A percentile compares a stretch with the other conserved stretches of the same genome.
These are phyloP conservation scores for Drosophila formosana DNA, from an alignment of 2,888 invertebrate species.

Conservation along the genomic window DNA sequence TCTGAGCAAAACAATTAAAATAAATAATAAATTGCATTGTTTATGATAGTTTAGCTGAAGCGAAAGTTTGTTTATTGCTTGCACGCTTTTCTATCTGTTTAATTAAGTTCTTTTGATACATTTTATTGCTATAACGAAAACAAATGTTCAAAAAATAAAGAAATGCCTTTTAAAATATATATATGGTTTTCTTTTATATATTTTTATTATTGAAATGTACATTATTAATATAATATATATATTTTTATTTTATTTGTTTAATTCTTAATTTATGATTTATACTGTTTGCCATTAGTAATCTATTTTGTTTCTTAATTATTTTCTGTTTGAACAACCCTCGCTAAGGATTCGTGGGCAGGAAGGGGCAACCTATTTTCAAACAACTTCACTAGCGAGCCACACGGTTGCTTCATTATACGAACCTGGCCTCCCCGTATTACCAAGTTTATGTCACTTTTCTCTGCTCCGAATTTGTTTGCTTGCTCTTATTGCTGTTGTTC, in stretches of 20 bases:
- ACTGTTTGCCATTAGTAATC: neutral
- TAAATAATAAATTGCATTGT: conserved; percentile 6
- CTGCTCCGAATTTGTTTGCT: conserved; percentile 39
- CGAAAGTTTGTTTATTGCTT: neutral
- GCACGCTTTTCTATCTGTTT: neutral
- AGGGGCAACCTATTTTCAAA: conserved; percentile 31
- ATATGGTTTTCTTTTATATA: neutral
- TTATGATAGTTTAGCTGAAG: neutral
- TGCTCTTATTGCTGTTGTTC: conserved; percentile 9
- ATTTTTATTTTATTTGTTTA: neutral
- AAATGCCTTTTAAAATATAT: too few species aligned
- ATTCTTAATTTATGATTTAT: too few species aligned
- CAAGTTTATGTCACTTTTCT: conserved; percentile 64
- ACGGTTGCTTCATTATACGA: conserved; percentile 59
- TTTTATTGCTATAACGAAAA: too few species aligned
- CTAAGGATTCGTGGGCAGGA: conserved; percentile 2
- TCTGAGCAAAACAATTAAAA: neutral
- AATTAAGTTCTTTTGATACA: too few species aligned
- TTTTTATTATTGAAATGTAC: neutral
- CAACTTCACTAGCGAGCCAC: conserved; percentile 27
- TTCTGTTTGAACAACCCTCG: conserved; percentile 33
- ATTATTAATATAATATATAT: too few species aligned
- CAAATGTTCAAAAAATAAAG: too few species aligned
- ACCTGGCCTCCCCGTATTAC: conserved; percentile 50
- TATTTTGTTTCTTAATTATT: neutral